A percentile compares a stretch with the other conserved stretches of the same genome.
Conservation (phyloP, 2,113 vertebrate species). For the rat (Rattus norvegicus) region GRCr8 NC_086039.1:136207001-136207500, state of each 20-base stretch:
- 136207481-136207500: background rate
- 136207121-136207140: background rate
- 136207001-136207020: background rate
- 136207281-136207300: background rate
- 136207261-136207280: background rate
- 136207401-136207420: too few species aligned
- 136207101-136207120: background rate
- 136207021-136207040: background rate
- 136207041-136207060: background rate
- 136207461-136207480: background rate
- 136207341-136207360: constrained; percentile 18
- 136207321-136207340: background rate
- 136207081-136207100: background rate
- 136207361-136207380: background rate
- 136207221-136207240: background rate
- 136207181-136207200: background rate
- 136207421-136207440: background rate
- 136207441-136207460: background rate
- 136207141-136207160: background rate
- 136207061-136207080: background rate
- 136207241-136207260: background rate
- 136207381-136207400: too few species aligned
- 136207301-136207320: background rate
- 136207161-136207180: background rate
- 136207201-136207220: background rate